These are phyloP conservation scores for Leptinotarsa undecemlineata DNA, from an alignment of 1,140 invertebrate genomes.

Conservation along the genomic window DNA sequence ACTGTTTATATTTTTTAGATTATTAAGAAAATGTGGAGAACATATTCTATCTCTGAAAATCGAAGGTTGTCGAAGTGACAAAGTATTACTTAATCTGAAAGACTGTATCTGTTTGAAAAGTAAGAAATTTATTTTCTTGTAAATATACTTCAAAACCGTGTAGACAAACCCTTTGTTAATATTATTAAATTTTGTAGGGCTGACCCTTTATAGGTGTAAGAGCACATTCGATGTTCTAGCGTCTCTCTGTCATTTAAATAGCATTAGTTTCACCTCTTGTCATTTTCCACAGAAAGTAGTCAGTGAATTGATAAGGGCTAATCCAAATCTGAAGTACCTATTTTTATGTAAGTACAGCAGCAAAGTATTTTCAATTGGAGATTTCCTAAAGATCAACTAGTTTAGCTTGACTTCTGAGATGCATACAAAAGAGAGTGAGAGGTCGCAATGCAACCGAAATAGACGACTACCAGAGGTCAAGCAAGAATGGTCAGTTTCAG, in stretches of 20 bases:
- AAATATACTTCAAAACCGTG: neutral
- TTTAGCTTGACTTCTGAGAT: neutral
- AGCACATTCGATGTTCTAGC: slow-evolving; percentile 36
- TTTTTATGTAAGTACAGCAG: slow-evolving; percentile 35
- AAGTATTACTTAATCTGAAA: slow-evolving; percentile 33
- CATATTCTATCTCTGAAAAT: slow-evolving; percentile 36
- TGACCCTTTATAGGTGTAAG: slow-evolving; percentile 39
- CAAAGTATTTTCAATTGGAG: neutral
- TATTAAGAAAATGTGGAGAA: slow-evolving; percentile 41
- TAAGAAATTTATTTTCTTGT: slow-evolving; percentile 3
- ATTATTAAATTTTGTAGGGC: slow-evolving; percentile 32
- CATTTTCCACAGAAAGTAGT: slow-evolving; percentile 38
- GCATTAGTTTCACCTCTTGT: slow-evolving; percentile 35
- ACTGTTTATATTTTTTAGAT: slow-evolving; percentile 25
- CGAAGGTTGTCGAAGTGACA: slow-evolving; percentile 41
- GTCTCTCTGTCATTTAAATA: slow-evolving; percentile 31
- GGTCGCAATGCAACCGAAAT: neutral
- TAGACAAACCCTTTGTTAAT: neutral
- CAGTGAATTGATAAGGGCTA: slow-evolving; percentile 37
- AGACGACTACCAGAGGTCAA: neutral
- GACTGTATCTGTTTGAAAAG: slow-evolving; percentile 35
- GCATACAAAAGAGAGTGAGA: neutral
- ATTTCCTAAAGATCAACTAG: too few species aligned
- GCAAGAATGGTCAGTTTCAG: neutral
- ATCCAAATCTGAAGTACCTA: slow-evolving; percentile 32